A percentile compares a stretch with the other conserved stretches of the same genome.
phyloP scores from a whole-genome alignment of 2,888 invertebrate species.

The Tuberolachnus salignus region DNA sequence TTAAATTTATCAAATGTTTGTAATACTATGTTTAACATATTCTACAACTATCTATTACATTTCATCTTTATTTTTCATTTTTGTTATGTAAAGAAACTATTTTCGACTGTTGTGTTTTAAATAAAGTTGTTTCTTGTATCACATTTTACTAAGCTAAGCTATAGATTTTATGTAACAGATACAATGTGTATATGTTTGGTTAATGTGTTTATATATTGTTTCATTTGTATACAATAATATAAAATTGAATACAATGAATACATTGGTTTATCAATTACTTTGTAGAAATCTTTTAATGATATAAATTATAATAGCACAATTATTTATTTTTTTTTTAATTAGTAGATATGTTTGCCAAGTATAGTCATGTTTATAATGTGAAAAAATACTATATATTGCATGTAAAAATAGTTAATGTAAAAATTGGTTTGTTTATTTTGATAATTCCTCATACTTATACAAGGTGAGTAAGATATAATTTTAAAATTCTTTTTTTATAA shows the following conservation, averaged over 20 bases:
- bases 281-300: background rate
- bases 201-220: background rate
- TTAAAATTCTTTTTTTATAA: constrained; percentile 22
- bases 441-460: background rate
- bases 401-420: constrained; percentile 25
- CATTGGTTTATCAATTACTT: too few species aligned
- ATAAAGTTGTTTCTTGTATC: too few species aligned
- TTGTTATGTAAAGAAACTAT: too few species aligned
- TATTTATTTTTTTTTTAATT: constrained; percentile 26
- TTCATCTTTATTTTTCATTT: too few species aligned
- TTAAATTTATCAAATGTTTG: too few species aligned
- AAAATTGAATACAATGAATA: background rate
- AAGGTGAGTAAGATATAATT: constrained; percentile 39
- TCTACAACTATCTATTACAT: too few species aligned
- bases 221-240: background rate
- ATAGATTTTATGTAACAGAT: too few species aligned
- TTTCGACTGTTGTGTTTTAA: too few species aligned
- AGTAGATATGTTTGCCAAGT: constrained; percentile 24
- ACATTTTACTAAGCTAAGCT: too few species aligned
- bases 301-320: constrained; percentile 18
- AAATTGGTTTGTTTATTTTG: constrained; percentile 35
- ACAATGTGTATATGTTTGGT: too few species aligned
- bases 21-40: too few species aligned
- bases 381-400: constrained; percentile 20
- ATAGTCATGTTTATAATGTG: constrained; percentile 13